Evolutionary conservation across 2,888 invertebrate genomes (phyloP).

Genomic region (Tromatobia lineatoria): DNA sequence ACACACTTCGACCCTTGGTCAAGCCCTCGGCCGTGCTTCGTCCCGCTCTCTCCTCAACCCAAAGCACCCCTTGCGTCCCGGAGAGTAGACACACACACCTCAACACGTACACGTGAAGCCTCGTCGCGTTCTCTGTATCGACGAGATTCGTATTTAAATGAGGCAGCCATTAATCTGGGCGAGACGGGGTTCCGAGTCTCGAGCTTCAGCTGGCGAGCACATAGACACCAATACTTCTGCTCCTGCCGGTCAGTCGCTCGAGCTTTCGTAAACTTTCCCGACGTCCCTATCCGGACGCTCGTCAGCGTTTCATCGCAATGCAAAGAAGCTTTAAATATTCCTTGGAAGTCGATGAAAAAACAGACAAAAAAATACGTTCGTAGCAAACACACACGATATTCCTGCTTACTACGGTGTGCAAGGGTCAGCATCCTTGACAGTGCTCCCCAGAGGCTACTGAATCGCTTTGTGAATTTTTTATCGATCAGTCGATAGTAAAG

Average conservation of each 20-base stretch:
- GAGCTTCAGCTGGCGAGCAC: slow-evolving; percentile 67
- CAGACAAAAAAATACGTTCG: slow-evolving; percentile 54
- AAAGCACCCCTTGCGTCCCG: slow-evolving; percentile 50
- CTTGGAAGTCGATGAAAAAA: slow-evolving; percentile 67
- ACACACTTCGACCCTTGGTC: slow-evolving; percentile 84
- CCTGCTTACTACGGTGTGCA: slow-evolving; percentile 48
- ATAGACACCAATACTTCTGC: slow-evolving; percentile 52
- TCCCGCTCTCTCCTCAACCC: slow-evolving; percentile 32
- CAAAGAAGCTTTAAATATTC: slow-evolving; percentile 74
- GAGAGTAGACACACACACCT: slow-evolving; percentile 52
- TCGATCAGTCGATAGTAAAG: slow-evolving; percentile 53
- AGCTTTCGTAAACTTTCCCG: slow-evolving; percentile 70
- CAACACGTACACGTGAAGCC: slow-evolving; percentile 44
- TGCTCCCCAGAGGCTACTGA: slow-evolving; percentile 28
- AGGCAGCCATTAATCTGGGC: slow-evolving; percentile 84
- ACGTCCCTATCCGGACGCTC: slow-evolving; percentile 76
- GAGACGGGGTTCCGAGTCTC: slow-evolving; percentile 82
- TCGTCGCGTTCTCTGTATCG: slow-evolving; percentile 80
- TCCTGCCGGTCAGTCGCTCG: slow-evolving; percentile 53
- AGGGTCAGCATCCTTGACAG: slow-evolving; percentile 57
- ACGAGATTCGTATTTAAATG: slow-evolving; percentile 86
- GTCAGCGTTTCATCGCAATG: slow-evolving; percentile 80
- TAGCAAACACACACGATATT: slow-evolving; percentile 37
- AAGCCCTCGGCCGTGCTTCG: slow-evolving; percentile 75
- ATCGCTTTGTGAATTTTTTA: slow-evolving; percentile 69